Percentiles rank a stretch among this genome's conserved stretches.
Evolutionary conservation across 2,888 invertebrate genomes (phyloP).

Genomic region (Gymnocheta viridis): DNA sequence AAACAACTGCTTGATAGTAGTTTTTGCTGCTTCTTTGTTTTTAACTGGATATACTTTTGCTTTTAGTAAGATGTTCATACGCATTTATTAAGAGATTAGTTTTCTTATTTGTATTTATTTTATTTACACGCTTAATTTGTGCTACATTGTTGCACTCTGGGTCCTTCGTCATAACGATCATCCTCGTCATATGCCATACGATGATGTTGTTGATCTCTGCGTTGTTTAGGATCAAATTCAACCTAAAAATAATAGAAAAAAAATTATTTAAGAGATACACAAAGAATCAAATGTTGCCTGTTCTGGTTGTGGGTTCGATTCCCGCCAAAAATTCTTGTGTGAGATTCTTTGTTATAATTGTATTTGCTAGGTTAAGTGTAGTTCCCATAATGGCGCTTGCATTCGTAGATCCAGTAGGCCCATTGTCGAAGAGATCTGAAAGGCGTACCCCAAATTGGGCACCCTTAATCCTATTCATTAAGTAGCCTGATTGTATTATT

Average conservation of each 20-base stretch:
- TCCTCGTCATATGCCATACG: conserved; percentile 89
- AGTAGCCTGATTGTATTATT: too few species aligned
- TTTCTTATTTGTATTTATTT: not conserved
- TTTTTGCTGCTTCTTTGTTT: conserved; percentile 54
- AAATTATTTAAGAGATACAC: not conserved
- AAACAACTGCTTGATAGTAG: too few species aligned
- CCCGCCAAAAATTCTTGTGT: too few species aligned
- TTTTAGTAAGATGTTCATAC: conserved; percentile 46
- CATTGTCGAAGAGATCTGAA: too few species aligned
- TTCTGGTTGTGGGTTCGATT: too few species aligned
- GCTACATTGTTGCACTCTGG: conserved; percentile 90
- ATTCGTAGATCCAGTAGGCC: too few species aligned
- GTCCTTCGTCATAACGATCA: conserved; percentile 86
- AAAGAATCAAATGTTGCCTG: too few species aligned
- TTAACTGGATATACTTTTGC: conserved; percentile 45
- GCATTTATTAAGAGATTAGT: not conserved
- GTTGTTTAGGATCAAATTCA: conserved; percentile 90
- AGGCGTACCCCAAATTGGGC: too few species aligned
- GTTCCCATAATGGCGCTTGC: too few species aligned
- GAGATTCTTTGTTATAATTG: too few species aligned
- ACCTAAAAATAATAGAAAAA: conserved; percentile 79
- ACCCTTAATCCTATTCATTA: too few species aligned
- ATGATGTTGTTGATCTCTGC: conserved; percentile 86
- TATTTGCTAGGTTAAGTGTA: too few species aligned
- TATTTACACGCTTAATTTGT: conserved; percentile 84